Conservation (phyloP, 1,140 invertebrate species). For the Berghia stephanieae region DNA sequence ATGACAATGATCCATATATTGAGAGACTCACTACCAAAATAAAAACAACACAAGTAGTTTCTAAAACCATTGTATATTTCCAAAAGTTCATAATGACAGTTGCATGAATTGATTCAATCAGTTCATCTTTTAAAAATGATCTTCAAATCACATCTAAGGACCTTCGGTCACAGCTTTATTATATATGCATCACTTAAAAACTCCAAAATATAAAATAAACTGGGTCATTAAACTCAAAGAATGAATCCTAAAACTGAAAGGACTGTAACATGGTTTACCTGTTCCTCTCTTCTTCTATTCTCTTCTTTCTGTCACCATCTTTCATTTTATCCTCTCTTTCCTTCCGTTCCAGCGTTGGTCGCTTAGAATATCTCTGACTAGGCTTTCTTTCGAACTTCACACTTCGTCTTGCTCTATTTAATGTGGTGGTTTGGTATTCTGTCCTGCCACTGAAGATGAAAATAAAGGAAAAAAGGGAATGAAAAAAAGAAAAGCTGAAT, state of each 20-base stretch:
- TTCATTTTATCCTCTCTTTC: constrained; percentile 56
- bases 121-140: too few relatives aligned
- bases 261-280: constrained; percentile 20
- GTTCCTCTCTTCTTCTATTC: constrained; percentile 38
- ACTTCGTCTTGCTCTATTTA: constrained; percentile 86
- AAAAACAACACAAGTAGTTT: neutral
- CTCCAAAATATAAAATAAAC: too few relatives aligned
- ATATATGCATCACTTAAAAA: too few relatives aligned
- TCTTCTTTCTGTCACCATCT: constrained; percentile 37
- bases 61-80: too few relatives aligned
- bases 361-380: constrained; percentile 91
- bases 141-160: too few relatives aligned
- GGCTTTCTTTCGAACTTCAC: constrained; percentile 95
- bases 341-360: constrained; percentile 70
- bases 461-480: neutral
- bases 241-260: neutral
- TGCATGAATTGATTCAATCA: too few relatives aligned
- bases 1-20: too few relatives aligned
- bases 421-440: constrained; percentile 91
- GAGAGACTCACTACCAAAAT: too few relatives aligned
- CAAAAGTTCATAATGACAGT: too few relatives aligned
- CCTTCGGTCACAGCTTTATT: too few relatives aligned
- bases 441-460: constrained; percentile 77
- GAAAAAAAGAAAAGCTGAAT: too few relatives aligned
- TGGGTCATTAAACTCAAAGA: too few relatives aligned